Conservation (phyloP, 2,113 vertebrate species). For the Zapornia atra region DNA sequence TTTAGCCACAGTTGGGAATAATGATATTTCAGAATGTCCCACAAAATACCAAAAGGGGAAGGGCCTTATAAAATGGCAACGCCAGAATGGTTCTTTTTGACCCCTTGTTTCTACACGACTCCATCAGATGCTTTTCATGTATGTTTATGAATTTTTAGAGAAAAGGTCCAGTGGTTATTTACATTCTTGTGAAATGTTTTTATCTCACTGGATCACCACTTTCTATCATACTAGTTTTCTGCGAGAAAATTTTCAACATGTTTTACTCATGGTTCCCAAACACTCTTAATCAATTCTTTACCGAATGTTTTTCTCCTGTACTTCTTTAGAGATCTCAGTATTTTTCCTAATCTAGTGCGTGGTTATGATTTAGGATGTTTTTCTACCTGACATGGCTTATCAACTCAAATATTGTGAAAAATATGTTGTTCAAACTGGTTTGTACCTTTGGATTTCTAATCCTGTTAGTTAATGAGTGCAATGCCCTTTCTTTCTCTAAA, state of each 20-base stretch:
- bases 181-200: neutral
- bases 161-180: neutral
- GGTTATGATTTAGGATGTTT: neutral
- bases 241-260: neutral
- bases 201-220: neutral
- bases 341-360: neutral
- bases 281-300: neutral
- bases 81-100: neutral
- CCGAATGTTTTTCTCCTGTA: neutral
- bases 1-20: neutral
- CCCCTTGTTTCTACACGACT: neutral
- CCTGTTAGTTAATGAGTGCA: slow-evolving; percentile 40
- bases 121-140: neutral
- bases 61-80: neutral
- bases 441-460: slow-evolving; percentile 39
- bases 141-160: neutral
- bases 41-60: neutral
- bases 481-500: neutral
- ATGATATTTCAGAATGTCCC: neutral
- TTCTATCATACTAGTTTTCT: neutral
- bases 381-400: neutral
- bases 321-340: neutral
- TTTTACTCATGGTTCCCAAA: neutral
- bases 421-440: neutral
- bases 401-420: slow-evolving; percentile 18